These are phyloP conservation scores for Stegana nigrithorax DNA, from an alignment of 2,888 invertebrate genomes.

Conservation along the genomic window DNA sequence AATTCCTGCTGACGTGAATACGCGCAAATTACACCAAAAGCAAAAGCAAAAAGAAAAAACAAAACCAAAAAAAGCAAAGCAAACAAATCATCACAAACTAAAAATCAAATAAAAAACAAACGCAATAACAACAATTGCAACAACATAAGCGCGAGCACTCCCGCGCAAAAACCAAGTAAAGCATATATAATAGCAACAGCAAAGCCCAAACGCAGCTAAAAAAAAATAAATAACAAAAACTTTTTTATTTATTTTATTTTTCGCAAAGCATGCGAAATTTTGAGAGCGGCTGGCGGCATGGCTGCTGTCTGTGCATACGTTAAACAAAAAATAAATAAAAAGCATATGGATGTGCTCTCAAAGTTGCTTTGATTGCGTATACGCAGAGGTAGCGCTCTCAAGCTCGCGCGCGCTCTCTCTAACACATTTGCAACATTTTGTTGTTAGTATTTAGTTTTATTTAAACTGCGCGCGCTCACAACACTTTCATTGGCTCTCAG, in stretches of 20 bases:
- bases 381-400: too few species aligned
- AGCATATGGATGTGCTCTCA: slow-evolving; percentile 1
- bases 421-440: too few species aligned
- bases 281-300: slow-evolving; percentile 19
- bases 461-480: too few species aligned
- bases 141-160: slow-evolving; percentile 21
- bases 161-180: slow-evolving; percentile 40
- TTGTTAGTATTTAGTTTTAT: slow-evolving; percentile 41
- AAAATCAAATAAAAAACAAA: slow-evolving; percentile 25
- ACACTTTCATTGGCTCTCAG: background rate
- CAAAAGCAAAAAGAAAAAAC: background rate
- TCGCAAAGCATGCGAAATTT: slow-evolving; percentile 33
- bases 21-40: too few species aligned
- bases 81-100: background rate
- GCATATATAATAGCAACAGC: slow-evolving; percentile 40
- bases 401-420: too few species aligned
- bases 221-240: background rate
- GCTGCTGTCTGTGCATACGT: slow-evolving; percentile 18
- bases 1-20: too few species aligned
- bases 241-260: background rate
- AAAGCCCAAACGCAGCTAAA: slow-evolving; percentile 43
- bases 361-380: slow-evolving; percentile 48
- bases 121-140: slow-evolving; percentile 37
- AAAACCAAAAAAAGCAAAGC: background rate
- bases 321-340: background rate